Conservation (phyloP, 1,140 invertebrate genomes). For the Aethina tumida region DNA sequence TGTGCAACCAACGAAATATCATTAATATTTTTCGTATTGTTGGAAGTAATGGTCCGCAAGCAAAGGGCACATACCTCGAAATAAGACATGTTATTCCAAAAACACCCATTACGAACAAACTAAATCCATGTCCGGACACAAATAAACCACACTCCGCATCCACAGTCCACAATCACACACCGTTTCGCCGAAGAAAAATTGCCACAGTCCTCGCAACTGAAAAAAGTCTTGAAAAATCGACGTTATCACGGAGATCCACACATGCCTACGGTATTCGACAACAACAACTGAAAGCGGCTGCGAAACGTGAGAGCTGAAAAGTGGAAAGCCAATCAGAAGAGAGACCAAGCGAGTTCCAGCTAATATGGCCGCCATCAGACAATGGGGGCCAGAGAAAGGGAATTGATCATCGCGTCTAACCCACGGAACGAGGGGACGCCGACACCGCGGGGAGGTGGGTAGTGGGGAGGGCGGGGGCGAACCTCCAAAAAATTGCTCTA, state of each 20-base stretch:
- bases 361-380: conserved; percentile 38
- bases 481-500: too few relatives aligned
- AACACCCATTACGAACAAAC: conserved; percentile 5
- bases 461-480: conserved; percentile 21
- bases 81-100: conserved; percentile 8
- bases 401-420: conserved; percentile 24
- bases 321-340: conserved; percentile 37
- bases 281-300: too few relatives aligned
- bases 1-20: conserved; percentile 32
- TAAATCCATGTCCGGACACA: too few relatives aligned
- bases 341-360: conserved; percentile 34
- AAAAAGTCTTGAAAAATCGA: too few relatives aligned
- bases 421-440: too few relatives aligned
- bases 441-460: too few relatives aligned
- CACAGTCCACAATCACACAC: too few relatives aligned
- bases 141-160: too few relatives aligned
- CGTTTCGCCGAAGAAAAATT: too few relatives aligned
- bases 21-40: conserved; percentile 34
- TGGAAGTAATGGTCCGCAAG: conserved; percentile 24
- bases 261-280: too few relatives aligned
- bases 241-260: too few relatives aligned
- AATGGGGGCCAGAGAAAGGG: conserved; percentile 35
- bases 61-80: conserved; percentile 10
- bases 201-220: too few relatives aligned
- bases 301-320: conserved; percentile 32